Evolutionary conservation across 2,888 invertebrate genomes (phyloP).

Genomic region (Hydrotaea cyrtoneurina): DNA sequence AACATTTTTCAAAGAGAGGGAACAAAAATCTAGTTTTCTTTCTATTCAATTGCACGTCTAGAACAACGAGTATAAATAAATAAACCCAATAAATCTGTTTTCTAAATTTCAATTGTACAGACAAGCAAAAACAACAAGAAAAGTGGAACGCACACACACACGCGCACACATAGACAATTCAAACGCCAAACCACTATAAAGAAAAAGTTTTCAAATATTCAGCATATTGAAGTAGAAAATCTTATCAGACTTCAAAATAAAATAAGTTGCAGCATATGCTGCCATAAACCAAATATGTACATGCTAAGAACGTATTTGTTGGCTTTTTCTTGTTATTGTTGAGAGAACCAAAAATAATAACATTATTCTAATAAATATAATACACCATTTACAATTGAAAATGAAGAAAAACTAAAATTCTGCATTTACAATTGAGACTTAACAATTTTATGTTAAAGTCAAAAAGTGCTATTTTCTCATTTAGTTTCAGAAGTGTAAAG

Average conservation of each 20-base stretch:
- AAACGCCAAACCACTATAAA: not conserved
- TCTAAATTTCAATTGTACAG: not conserved
- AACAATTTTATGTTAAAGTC: too few relatives aligned
- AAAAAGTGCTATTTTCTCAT: too few relatives aligned
- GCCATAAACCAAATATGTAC: not conserved
- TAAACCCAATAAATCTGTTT: not conserved
- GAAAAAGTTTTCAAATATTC: not conserved
- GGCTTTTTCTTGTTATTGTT: not conserved
- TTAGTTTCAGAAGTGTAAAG: too few relatives aligned
- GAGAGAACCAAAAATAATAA: conserved; percentile 30
- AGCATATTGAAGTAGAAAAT: conserved; percentile 17
- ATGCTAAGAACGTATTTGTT: not conserved
- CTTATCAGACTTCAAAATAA: conserved; percentile 37
- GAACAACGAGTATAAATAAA: not conserved
- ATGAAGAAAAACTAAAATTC: not conserved
- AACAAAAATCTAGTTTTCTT: not conserved
- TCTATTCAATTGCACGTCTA: not conserved
- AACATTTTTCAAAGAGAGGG: not conserved
- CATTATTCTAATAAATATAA: not conserved
- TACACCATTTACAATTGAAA: conserved; percentile 10
- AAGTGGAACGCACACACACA: not conserved
- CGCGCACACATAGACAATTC: not conserved
- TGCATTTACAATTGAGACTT: not conserved
- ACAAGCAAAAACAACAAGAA: not conserved
- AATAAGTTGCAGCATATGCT: conserved; percentile 42